Evolutionary conservation across 1,140 invertebrate genomes (phyloP), one percentile per base, ranked within the genome.

Genomic region (Centruroides sculpturatus): DNA sequence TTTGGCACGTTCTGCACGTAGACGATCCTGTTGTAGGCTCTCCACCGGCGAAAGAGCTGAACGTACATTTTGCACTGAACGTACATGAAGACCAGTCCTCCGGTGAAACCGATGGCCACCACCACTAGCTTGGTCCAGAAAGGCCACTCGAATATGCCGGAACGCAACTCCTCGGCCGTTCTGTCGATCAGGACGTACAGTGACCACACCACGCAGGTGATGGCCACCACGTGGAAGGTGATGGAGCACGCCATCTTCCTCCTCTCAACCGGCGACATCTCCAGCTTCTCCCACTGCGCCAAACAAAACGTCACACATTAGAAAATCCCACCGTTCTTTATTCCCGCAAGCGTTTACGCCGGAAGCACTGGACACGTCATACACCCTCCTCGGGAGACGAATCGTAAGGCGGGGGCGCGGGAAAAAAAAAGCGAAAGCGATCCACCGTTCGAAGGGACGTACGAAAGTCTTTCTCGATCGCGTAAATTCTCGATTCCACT

Each of bases 181-280:
- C 91, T 79, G 75, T 96, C 91, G 66, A 97, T 94, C 54, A 98
- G 83, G 60, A 96, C 92, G 75, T 94, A 96, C 48, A 97, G 78
- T 1, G 91, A 95, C 93, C 92, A 97, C 69, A 95, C 87, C 54
- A 97, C 92, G 76, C 92, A 96, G 8, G 92, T 83, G 58, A 93
- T 87, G 47, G 92, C 92, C 49, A 96, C 86, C 65, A 89, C 85
- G 77, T 97, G 92, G 76, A 97, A 97, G 64, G 90, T 79, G 49
- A 96, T 89, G 13, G 89, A 87, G 73, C 91, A 96, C 66, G 90
- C 82, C 13, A 97, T 78, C 72, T 93, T 88, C 60, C 92, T 80
- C 58, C 89, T 81, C 73, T 98, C 93, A 69, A 92, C 82, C 48
- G 85, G 81, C 52, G 88, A 87, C 89, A 98, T 95, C 75, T 95